Conservation (phyloP, 1,140 invertebrate species). For the Drosophila subobscura region DNA sequence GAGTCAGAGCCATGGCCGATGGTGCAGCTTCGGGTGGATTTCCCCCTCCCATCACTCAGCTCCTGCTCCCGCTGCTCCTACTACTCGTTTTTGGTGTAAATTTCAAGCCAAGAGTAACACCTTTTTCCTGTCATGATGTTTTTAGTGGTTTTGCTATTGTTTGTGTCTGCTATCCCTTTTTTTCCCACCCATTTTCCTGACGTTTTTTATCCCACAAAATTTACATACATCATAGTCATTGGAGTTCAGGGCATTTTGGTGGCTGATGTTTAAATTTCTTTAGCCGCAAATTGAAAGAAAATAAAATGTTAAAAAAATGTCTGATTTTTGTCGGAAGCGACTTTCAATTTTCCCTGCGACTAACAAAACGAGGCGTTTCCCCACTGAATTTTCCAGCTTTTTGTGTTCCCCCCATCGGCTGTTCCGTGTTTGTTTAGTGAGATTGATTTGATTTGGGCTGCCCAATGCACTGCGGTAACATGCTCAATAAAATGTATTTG, state of each 20-base stretch:
- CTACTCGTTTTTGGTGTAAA: slow-evolving; percentile 44
- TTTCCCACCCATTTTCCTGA: slow-evolving; percentile 12
- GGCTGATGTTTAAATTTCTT: slow-evolving; percentile 40
- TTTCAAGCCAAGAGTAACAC: slow-evolving; percentile 74
- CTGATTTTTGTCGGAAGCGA: slow-evolving; percentile 32
- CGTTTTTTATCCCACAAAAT: slow-evolving; percentile 29
- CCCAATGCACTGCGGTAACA: slow-evolving; percentile 6
- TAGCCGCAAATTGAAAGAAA: slow-evolving; percentile 57
- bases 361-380: slow-evolving; percentile 16
- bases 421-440: slow-evolving; percentile 47
- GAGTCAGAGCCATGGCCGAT: slow-evolving; percentile 25
- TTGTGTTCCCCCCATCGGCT: slow-evolving; percentile 19
- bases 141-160: slow-evolving; percentile 35
- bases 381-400: slow-evolving; percentile 23
- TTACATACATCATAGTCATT: slow-evolving; percentile 59
- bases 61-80: background rate
- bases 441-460: slow-evolving; percentile 59
- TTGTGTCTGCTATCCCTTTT: slow-evolving; percentile 34
- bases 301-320: slow-evolving; percentile 46
- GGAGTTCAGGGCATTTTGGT: slow-evolving; percentile 33
- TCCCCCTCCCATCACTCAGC: background rate
- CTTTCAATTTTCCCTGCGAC: slow-evolving; percentile 46
- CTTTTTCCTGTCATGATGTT: slow-evolving; percentile 70
- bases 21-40: slow-evolving; percentile 4
- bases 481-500: slow-evolving; percentile 40